Evolutionary conservation across 2,797 vertebrate genomes (phyloP).

Genomic region (Enteromius mattozi): DNA sequence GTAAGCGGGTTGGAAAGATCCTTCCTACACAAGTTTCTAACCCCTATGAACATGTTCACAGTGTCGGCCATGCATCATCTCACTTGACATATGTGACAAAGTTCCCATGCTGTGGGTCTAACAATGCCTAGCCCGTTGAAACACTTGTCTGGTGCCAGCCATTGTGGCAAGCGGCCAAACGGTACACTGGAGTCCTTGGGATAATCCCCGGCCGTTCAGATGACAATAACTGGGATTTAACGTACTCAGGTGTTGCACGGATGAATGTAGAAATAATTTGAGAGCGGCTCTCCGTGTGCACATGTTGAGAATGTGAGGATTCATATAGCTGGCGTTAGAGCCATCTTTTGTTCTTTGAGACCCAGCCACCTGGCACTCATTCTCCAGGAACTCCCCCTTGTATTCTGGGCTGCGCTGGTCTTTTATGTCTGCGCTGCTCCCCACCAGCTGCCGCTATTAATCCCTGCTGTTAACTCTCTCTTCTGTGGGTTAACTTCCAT

Average conservation of each 20-base stretch:
- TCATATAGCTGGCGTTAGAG: conserved; percentile 74
- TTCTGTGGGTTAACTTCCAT: conserved; percentile 65
- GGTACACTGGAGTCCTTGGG: conserved; percentile 35
- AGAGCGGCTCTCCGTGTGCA: conserved; percentile 67
- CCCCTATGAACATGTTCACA: conserved; percentile 48
- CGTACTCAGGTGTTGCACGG: conserved; percentile 71
- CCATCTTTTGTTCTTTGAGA: conserved; percentile 74
- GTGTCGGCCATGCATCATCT: conserved; percentile 37
- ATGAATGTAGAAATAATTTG: conserved; percentile 72
- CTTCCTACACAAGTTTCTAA: background rate
- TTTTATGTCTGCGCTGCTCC: conserved; percentile 69
- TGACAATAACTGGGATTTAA: conserved; percentile 55
- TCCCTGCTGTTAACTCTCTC: conserved; percentile 68
- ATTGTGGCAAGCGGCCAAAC: conserved; percentile 39
- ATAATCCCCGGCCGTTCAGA: conserved; percentile 35
- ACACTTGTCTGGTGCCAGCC: conserved; percentile 30
- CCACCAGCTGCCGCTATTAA: conserved; percentile 76
- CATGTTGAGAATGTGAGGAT: conserved; percentile 71
- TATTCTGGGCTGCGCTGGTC: conserved; percentile 71
- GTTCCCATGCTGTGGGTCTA: conserved; percentile 46
- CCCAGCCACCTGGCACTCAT: conserved; percentile 79
- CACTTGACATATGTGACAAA: conserved; percentile 49
- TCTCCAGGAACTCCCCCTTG: conserved; percentile 77
- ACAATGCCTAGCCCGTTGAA: conserved; percentile 27
- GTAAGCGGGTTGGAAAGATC: conserved; percentile 25